Base-by-base conservation (phyloP, 2,113 vertebrate genomes). In the Podarcis raffonei region DNA sequence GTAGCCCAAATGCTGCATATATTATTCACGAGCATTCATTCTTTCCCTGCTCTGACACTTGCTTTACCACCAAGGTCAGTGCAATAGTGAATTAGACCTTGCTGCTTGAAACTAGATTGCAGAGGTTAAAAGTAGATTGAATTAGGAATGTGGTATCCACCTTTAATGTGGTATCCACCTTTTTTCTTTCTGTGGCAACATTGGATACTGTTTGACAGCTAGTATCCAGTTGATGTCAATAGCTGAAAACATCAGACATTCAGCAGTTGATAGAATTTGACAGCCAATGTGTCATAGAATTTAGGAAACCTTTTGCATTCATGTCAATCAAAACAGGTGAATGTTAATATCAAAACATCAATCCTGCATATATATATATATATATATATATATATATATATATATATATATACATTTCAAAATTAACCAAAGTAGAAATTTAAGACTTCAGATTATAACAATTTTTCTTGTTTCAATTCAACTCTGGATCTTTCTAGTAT, bases 21-120 rank as follows among this genome's bases (percentile, higher is more conserved):
- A 81, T 87, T 81, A 87, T 87, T 87, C 66, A 87, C 25, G 35
- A 59, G 30, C 22, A 81, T 71, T 81, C 22, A 25, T 80, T 87
- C 66, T 69, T 69, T 2, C 42, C 42, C n/a, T 32, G 62, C 62
- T 23, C 16, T 53, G 32, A 78, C 62, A 6, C 59, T 39, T 86
- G 30, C 22, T 59, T 79, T 13, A 16, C 62, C 68, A 62, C 42
- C 39, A 80, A 81, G 66, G 65, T 72, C 42, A 71, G 20, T 20
- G 23, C 6, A n/a, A 27, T 53, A 13, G 37, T 69, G 76, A 79
- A 81, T 57, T 53, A 71, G 35, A 81, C 4, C 32, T 59, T 37
- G n/a, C 77, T 3, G 30, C 37, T 69, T 68, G n/a, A 35, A 53
- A 42, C 1, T 25, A 30, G 9, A 25, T 32, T 48, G 35, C 27